Percentiles rank a stretch among this genome's conserved stretches.
Conservation (phyloP, 2,888 invertebrate genomes). For the Ennomos erosarius region DNA sequence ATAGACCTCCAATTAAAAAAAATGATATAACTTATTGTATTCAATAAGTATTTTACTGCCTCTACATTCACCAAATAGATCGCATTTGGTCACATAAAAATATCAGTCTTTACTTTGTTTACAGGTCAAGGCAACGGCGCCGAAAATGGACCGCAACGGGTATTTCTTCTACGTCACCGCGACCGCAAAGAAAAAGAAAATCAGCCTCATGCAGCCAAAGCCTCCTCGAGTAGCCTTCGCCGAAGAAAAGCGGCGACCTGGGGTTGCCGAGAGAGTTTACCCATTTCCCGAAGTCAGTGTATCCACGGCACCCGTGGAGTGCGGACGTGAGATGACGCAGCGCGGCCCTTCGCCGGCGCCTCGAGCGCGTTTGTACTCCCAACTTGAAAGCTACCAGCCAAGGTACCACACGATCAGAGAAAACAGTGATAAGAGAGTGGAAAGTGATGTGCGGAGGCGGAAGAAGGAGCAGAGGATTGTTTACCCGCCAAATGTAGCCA, state of each 20-base stretch:
- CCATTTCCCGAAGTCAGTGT: constrained; percentile 57
- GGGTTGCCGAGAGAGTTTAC: constrained; percentile 68
- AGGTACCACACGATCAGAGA: constrained; percentile 81
- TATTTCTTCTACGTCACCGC: constrained; percentile 80
- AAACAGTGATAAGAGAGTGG: constrained; percentile 77
- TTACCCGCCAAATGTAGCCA: constrained; percentile 58
- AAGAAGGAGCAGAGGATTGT: constrained; percentile 70
- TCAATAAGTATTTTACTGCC: too few relatives aligned
- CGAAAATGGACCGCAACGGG: constrained; percentile 81
- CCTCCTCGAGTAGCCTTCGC: constrained; percentile 77
- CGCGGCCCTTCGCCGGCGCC: constrained; percentile 70
- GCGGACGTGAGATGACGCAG: constrained; percentile 73
- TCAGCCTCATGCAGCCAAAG: constrained; percentile 80
- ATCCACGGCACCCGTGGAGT: constrained; percentile 62
- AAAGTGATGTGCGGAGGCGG: constrained; percentile 73
- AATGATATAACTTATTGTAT: too few relatives aligned
- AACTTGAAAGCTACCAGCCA: constrained; percentile 82
- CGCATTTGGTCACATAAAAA: background rate
- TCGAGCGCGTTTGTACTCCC: constrained; percentile 77
- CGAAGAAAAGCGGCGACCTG: constrained; percentile 74
- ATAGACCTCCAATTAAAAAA: too few relatives aligned
- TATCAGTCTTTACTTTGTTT: constrained; percentile 21
- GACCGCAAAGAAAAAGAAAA: constrained; percentile 83
- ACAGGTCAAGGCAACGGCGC: constrained; percentile 79
- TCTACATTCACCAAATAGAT: background rate